Base-by-base conservation (phyloP, 2,113 vertebrate genomes). In the Hippopotamus amphibius region DNA sequence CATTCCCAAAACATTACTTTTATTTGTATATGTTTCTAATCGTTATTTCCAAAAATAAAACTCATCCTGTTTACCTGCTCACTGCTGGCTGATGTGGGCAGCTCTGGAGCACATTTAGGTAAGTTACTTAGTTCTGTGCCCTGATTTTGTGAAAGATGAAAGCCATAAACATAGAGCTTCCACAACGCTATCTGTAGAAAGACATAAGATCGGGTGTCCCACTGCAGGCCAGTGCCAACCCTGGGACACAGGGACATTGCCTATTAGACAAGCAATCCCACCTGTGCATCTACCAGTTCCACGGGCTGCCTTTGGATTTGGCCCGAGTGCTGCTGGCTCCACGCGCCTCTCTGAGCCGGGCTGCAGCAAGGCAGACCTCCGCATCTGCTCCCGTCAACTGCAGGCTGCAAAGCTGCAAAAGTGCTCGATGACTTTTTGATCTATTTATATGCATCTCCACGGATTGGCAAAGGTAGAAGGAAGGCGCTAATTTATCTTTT, bases 401-500 rank as follows among this genome's bases (percentile, higher is more conserved):
- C 74, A 57, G 66, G 55, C 14, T 5, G 41, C 57, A 89, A 50
- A 43, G 46, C 46, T 41, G 33, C 55, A n/a, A 28, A 81, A 63
- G 8, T 50, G 86, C 68, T 77, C 0, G 0, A 81, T 1, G n/a
- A 69, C 90, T 90, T 94, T 66, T 26, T 22, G n/a, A 37, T 93
- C 91, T 79, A 96, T 71, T 90, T 87, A 81, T 82, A 50, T 4
- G 76, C 41, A 24, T 50, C 57, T 65, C 90, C 82, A 28, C 1
- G 1, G 82, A 41, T 37, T 68, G 80, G 95, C 93, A 84, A 92
- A 94, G 50, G 96, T 53, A 96, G 76, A 76, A 12, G 9, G 21
- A 90, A 94, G 94, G 84, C 81, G 81, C 37, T 84, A 26, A 72
- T 90, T 82, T 94, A 66, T 87, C 48, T 21, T 26, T 74, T n/a